phyloP scores from a whole-genome alignment of 2,113 vertebrate genomes.

The Mustelus asterias region DNA sequence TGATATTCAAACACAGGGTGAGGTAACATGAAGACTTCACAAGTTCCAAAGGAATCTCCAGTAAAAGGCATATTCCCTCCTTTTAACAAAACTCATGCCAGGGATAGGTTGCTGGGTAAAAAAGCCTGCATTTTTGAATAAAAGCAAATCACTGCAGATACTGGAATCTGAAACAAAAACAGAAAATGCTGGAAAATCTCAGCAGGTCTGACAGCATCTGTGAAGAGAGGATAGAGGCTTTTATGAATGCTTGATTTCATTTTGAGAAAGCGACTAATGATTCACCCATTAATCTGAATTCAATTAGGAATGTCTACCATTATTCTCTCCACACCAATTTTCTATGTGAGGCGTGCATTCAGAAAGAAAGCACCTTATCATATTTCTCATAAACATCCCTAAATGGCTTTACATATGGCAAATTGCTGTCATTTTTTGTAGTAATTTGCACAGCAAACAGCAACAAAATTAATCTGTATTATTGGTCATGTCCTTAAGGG shows the following conservation, averaged over 20 bases:
- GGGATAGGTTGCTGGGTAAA: background rate
- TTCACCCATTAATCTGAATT: background rate
- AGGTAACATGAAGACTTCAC: background rate
- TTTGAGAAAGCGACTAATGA: background rate
- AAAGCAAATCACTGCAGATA: too few relatives aligned
- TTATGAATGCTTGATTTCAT: background rate
- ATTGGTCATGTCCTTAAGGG: background rate
- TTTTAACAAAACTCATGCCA: background rate
- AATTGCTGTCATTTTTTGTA: background rate
- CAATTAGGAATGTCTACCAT: background rate
- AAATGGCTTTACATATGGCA: background rate
- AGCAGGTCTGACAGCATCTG: too few relatives aligned
- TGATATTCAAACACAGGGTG: background rate
- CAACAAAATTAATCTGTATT: background rate
- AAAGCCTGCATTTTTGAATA: background rate
- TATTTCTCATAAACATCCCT: background rate
- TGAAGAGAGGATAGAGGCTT: too few relatives aligned
- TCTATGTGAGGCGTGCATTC: background rate
- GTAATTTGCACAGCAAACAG: background rate
- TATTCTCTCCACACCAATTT: background rate
- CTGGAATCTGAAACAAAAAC: too few relatives aligned
- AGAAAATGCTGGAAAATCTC: too few relatives aligned
- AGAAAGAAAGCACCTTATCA: background rate
- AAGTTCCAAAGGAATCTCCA: background rate
- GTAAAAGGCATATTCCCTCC: background rate